A percentile compares a stretch with the other conserved stretches of the same genome.
phyloP scores from a whole-genome alignment of 2,888 invertebrate genomes.

The Dione juno region DNA sequence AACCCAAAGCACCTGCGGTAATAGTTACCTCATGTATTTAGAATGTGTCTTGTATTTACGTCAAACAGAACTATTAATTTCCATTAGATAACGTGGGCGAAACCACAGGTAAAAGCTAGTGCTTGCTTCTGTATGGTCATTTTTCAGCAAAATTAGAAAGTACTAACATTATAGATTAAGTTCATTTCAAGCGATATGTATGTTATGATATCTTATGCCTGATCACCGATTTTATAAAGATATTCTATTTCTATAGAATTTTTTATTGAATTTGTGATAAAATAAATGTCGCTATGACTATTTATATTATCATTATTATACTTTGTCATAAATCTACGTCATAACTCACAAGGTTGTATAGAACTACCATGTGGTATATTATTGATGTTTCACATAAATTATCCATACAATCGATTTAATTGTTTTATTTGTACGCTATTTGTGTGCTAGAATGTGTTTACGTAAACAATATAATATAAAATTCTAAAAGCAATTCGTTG shows the following conservation, averaged over 20 bases:
- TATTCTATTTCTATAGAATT: neutral
- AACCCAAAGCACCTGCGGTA: too few relatives aligned
- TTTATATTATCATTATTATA: neutral
- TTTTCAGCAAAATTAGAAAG: too few relatives aligned
- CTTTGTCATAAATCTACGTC: neutral
- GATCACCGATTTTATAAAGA: too few relatives aligned
- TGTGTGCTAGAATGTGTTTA: neutral
- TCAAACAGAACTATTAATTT: too few relatives aligned
- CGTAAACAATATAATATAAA: neutral
- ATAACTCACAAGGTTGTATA: constrained; percentile 5
- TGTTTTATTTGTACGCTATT: neutral
- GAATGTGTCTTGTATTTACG: too few relatives aligned
- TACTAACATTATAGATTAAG: too few relatives aligned
- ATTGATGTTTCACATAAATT: neutral
- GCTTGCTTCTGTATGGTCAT: too few relatives aligned
- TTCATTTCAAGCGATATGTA: too few relatives aligned
- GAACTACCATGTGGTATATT: constrained; percentile 2
- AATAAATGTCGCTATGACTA: neutral
- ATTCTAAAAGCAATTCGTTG: neutral
- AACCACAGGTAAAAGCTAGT: too few relatives aligned
- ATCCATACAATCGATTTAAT: neutral
- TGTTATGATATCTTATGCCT: too few relatives aligned
- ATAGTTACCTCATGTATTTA: too few relatives aligned
- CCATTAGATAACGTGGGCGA: too few relatives aligned
- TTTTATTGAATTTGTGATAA: neutral